Evolutionary conservation across 2,113 vertebrate species (phyloP), one percentile per base, ranked within the genome.

Genomic region (Cyprinodon variegatus): DNA sequence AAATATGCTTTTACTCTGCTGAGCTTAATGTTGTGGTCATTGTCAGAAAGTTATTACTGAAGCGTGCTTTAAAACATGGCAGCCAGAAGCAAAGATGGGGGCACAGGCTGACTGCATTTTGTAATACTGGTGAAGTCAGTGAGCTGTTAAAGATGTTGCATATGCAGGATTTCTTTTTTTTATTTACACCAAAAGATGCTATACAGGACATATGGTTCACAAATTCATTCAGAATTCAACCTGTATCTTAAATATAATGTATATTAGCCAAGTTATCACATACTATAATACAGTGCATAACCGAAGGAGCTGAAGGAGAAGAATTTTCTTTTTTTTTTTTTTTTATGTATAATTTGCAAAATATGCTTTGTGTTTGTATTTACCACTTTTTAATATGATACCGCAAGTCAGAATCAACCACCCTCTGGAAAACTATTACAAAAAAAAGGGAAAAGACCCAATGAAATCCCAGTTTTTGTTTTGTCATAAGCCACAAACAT

Each of bases 1-100:
- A 63, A 75, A 82, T 53, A 45, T 65, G 65, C 37, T 53, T 73
- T 63, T 43, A 57, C 65, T 64, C 29, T 20, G 6, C 61, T 29
- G 43, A 43, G 5, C 66, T 61, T 22, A 3, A 6, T 60, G 11
- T 45, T 59, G 65, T 39, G 65, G 57, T 20, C 57, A 61, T 36
- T 46, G 64, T 46, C 40, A 40, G 62, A 36, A 4, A 36, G n/a
- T 59, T 53, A 69, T 9, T 17, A 12, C 65, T 22, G 65, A 15
- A 68, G 41, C 36, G 5, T 68, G 22, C 40, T 40, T 60, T 61
- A n/a, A 39, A 45, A 79, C 66, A 36, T 57, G 17, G 40, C 67
- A 66, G 29, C n/a, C 64, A 66, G 62, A 38, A 64, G 62, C 62
- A 36, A 3, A 1, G n/a, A 46, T 36, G 64, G 38, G 39, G 12